Conservation (phyloP, 2,113 vertebrate genomes). For the Rhinichthys klamathensis region DNA sequence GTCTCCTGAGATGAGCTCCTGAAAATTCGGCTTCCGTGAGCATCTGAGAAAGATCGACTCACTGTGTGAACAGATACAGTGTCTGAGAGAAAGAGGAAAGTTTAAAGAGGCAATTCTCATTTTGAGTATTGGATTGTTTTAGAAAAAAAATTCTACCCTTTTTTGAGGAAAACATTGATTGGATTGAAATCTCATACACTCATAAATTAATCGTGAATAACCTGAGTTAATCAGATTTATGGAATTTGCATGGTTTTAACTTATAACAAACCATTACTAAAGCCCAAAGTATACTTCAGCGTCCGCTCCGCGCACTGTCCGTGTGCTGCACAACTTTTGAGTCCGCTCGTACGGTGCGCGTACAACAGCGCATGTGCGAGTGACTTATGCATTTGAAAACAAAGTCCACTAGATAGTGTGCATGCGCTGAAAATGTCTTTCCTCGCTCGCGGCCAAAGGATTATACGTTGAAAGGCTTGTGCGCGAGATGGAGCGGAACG, state of each 20-base stretch:
- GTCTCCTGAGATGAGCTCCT: conserved; percentile 1
- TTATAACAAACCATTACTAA: background rate
- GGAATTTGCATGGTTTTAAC: background rate
- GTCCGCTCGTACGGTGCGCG: too few species aligned
- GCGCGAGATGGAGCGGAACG: too few species aligned
- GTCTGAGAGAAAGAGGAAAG: background rate
- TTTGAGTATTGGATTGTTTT: background rate
- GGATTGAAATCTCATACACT: background rate
- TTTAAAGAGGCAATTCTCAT: background rate
- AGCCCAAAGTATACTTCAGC: too few species aligned
- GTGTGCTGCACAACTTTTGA: too few species aligned
- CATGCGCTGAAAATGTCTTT: too few species aligned
- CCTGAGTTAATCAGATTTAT: background rate
- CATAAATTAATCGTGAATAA: background rate
- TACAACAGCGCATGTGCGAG: too few species aligned
- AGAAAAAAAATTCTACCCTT: background rate
- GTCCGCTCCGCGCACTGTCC: too few species aligned
- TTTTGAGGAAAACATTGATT: background rate
- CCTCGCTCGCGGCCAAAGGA: too few species aligned
- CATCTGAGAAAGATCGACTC: background rate
- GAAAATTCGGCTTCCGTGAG: background rate
- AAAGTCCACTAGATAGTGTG: too few species aligned
- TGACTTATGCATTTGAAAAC: too few species aligned
- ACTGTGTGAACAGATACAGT: background rate
- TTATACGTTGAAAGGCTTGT: too few species aligned